Base-by-base conservation (phyloP, 2,888 invertebrate genomes). In the Drosophila anomelani region DNA sequence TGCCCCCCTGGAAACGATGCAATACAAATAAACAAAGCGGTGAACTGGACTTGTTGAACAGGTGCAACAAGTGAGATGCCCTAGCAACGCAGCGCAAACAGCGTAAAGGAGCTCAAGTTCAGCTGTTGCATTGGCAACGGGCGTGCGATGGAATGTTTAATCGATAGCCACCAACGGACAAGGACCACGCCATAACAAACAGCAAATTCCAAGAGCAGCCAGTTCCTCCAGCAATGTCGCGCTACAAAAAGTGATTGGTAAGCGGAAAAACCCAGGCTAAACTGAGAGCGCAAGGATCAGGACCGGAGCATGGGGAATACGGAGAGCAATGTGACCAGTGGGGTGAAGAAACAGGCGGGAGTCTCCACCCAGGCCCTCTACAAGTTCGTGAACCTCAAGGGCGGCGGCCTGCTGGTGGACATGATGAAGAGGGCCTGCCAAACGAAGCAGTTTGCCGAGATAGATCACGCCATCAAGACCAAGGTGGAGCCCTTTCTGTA, bases 331-430 rank as follows among this genome's bases (percentile, higher is more conserved):
- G 98, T 98, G 1, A 97, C 97, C 0, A 97, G 97, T 92, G 98
- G 98, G 47, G 98, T 99, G 20, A 99, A 98, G 92, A 98, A 98
- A 81, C 98, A 99, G 92, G 98, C 98, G 4, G 97, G 97, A 26
- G 96, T 96, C 15, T 96, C 96, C 3, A 94, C 95, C 32, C 96
- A 97, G 90, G 95, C 96, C 59, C 94, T 98, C 57, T 98, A 98
- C 91, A 97, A 97, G 90, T 94, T 98, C 53, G 96, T 97, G 8
- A 96, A 98, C 93, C 93, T 98, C 61, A 98, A 98, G 95, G 98
- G 98, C 76, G 97, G 97, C 32, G 99, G 98, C 61, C 94, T 97
- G n/a, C 93, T 98, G 29, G 97, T 98, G 10, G 97, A 98, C 89
- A 95, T 98, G 94, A 97, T 97, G 96, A 97, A 98, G 92, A 94